phyloP scores from a whole-genome alignment of 2,797 vertebrate species.

The Etheostoma nigrum region DNA sequence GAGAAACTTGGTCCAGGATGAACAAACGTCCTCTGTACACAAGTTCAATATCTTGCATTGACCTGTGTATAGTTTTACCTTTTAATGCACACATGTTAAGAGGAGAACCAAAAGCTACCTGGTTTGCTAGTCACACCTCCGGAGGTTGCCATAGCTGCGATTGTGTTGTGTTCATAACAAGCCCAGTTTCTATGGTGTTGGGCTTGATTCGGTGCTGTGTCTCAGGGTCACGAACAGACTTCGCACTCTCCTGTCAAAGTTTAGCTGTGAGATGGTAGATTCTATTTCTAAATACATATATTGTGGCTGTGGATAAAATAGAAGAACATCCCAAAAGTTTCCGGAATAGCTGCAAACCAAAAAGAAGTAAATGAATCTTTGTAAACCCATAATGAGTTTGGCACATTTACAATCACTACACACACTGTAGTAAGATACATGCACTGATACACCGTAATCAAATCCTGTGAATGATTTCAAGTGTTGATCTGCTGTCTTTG shows the following conservation, averaged over 20 bases:
- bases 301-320: slow-evolving; percentile 3
- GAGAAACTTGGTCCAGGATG: slow-evolving; percentile 36
- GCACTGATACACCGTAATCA: not conserved
- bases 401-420: not conserved
- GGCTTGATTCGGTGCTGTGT: slow-evolving; percentile 29
- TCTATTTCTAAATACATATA: slow-evolving; percentile 63
- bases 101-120: slow-evolving; percentile 63
- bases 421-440: too few relatives aligned
- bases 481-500: slow-evolving; percentile 14
- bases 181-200: slow-evolving; percentile 62
- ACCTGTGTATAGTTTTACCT: slow-evolving; percentile 66
- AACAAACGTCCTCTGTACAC: slow-evolving; percentile 65
- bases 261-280: slow-evolving; percentile 62
- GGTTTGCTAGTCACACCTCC: slow-evolving; percentile 69
- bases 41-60: slow-evolving; percentile 53
- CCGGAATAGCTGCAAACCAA: slow-evolving; percentile 12
- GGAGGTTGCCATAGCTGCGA: slow-evolving; percentile 77
- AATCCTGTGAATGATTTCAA: slow-evolving; percentile 7
- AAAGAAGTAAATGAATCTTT: not conserved
- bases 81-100: slow-evolving; percentile 71
- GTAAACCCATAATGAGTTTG: not conserved
- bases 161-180: slow-evolving; percentile 83
- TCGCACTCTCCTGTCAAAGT: slow-evolving; percentile 72
- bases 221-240: slow-evolving; percentile 72
- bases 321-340: not conserved